Evolutionary conservation across 2,888 invertebrate genomes (phyloP).

Genomic region (Autographa pulchrina): DNA sequence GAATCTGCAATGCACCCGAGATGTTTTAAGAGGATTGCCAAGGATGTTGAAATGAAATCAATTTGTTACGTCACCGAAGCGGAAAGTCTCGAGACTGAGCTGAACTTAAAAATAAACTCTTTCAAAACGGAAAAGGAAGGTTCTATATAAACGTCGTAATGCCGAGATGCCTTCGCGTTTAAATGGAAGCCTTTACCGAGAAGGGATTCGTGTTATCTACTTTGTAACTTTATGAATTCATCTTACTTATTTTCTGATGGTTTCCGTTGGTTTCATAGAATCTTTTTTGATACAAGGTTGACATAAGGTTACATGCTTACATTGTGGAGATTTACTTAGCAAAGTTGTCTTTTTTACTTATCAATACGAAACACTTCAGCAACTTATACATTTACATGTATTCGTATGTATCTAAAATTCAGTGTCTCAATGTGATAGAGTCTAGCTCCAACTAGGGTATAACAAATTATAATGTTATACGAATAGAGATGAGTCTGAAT

Average conservation of each 20-base stretch:
- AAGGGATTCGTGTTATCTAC: constrained; percentile 28
- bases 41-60: constrained; percentile 48
- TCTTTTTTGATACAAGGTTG: not conserved
- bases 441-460: constrained; percentile 7
- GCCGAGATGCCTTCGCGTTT: constrained; percentile 18
- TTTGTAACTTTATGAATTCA: not conserved
- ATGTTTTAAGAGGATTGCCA: constrained; percentile 31
- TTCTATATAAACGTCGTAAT: constrained; percentile 15
- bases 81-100: constrained; percentile 22
- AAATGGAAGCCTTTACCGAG: constrained; percentile 14
- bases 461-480: constrained; percentile 34
- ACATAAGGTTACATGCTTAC: too few relatives aligned
- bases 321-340: too few relatives aligned
- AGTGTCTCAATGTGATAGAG: not conserved
- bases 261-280: not conserved
- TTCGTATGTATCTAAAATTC: not conserved
- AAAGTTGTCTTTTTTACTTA: too few relatives aligned
- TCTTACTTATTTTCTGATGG: not conserved
- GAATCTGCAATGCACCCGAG: constrained; percentile 41
- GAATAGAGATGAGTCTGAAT: constrained; percentile 49
- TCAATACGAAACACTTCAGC: not conserved
- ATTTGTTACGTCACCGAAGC: constrained; percentile 43
- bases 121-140: constrained; percentile 24
- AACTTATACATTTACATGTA: not conserved
- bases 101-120: constrained; percentile 31